These are phyloP conservation scores for Hypolimnas misippus DNA, from an alignment of 2,888 invertebrate genomes.

Conservation along the genomic window DNA sequence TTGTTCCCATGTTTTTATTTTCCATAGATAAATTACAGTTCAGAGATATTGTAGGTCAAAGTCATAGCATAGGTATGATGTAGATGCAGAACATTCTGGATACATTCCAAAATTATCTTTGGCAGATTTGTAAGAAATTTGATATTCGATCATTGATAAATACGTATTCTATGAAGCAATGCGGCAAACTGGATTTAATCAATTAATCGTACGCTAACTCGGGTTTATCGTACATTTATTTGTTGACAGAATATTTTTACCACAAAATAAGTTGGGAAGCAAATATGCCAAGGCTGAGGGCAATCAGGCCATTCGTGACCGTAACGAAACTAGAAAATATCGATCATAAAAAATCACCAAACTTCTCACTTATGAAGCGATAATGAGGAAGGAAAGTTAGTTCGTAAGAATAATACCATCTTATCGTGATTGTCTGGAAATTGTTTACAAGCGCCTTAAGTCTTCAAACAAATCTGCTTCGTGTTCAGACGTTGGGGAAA, in stretches of 20 bases:
- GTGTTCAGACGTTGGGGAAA: neutral
- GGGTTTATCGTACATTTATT: neutral
- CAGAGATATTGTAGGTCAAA: slow-evolving; percentile 3
- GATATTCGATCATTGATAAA: slow-evolving; percentile 31
- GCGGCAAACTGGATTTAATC: slow-evolving; percentile 22
- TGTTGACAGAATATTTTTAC: neutral
- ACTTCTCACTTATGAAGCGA: slow-evolving; percentile 8
- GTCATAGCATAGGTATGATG: slow-evolving; percentile 1
- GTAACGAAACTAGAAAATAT: slow-evolving; percentile 16
- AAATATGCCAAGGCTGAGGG: slow-evolving; percentile 25
- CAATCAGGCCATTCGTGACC: slow-evolving; percentile 23
- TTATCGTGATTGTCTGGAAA: neutral
- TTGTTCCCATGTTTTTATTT: neutral
- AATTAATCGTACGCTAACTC: neutral
- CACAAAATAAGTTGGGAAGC: slow-evolving; percentile 4
- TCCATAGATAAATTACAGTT: neutral
- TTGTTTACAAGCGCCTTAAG: neutral
- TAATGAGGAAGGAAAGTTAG: neutral
- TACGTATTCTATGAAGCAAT: slow-evolving; percentile 24
- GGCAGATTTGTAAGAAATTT: slow-evolving; percentile 27
- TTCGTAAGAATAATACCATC: neutral
- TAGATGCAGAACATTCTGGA: slow-evolving; percentile 28
- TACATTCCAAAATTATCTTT: slow-evolving; percentile 28
- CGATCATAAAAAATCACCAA: slow-evolving; percentile 15
- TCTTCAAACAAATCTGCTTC: neutral